Evolutionary conservation across 2,888 invertebrate genomes (phyloP).

Genomic region (Rhagophthalmus giganteus): DNA sequence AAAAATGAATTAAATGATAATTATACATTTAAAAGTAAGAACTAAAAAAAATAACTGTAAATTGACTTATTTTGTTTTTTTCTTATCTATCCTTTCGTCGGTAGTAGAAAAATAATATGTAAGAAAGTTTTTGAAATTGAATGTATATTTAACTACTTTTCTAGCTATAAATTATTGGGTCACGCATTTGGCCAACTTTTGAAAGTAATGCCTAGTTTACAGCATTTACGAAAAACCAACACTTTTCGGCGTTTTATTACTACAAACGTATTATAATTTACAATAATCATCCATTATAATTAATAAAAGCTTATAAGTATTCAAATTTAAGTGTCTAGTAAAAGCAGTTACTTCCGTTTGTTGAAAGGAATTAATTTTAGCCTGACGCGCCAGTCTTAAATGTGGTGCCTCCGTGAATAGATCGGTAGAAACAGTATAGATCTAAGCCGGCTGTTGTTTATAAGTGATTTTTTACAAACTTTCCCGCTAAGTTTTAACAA

Average conservation of each 20-base stretch:
- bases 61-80: too few relatives aligned
- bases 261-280: background rate
- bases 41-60: too few relatives aligned
- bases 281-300: background rate
- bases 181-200: background rate
- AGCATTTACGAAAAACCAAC: background rate
- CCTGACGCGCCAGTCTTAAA: slow-evolving; percentile 47
- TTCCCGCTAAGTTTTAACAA: slow-evolving; percentile 40
- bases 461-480: slow-evolving; percentile 35
- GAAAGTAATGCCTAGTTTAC: too few relatives aligned
- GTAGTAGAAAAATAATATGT: too few relatives aligned
- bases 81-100: too few relatives aligned
- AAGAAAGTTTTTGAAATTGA: too few relatives aligned
- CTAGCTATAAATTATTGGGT: too few relatives aligned
- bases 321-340: slow-evolving; percentile 15
- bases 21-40: too few relatives aligned
- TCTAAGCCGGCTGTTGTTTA: slow-evolving; percentile 26
- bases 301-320: background rate
- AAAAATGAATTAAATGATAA: too few relatives aligned
- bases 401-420: slow-evolving; percentile 47
- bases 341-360: slow-evolving; percentile 31
- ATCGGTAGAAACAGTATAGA: slow-evolving; percentile 33
- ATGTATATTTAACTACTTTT: too few relatives aligned
- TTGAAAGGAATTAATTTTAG: slow-evolving; percentile 42
- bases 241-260: background rate